Percentiles rank a stretch among this genome's conserved stretches.
Conservation (phyloP, 2,113 vertebrate genomes). For the Heliornis fulica region DNA sequence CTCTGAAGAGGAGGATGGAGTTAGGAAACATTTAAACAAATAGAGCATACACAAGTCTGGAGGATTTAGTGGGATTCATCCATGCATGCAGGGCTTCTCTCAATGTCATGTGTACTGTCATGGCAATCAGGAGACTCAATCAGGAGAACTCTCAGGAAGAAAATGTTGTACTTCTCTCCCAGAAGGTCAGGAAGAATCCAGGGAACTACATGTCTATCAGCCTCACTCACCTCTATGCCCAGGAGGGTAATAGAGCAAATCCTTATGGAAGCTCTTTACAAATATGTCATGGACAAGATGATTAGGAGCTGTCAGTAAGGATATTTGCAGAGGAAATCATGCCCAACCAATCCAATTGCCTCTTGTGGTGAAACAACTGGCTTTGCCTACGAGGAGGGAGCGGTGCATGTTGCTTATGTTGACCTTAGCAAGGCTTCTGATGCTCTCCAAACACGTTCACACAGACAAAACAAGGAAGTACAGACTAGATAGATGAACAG, state of each 20-base stretch:
- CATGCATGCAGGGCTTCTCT: neutral
- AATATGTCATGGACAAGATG: neutral
- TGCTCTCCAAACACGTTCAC: neutral
- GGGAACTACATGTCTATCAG: neutral
- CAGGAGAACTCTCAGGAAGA: neutral
- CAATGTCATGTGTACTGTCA: neutral
- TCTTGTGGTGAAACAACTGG: neutral
- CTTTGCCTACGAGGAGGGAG: neutral
- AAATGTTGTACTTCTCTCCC: neutral
- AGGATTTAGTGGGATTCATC: neutral
- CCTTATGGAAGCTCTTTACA: neutral
- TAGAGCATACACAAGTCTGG: neutral
- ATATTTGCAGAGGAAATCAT: neutral
- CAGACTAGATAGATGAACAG: neutral
- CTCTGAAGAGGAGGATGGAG: neutral
- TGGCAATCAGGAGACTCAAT: neutral
- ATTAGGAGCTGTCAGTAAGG: neutral
- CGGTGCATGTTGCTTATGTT: neutral
- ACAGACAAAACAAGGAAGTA: neutral
- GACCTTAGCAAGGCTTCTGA: neutral
- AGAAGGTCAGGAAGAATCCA: neutral
- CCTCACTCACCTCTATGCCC: neutral
- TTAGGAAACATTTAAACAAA: neutral
- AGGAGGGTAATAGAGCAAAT: neutral
- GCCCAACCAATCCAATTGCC: neutral